Conservation (phyloP, 2,888 invertebrate genomes). For the Polietes domitor region DNA sequence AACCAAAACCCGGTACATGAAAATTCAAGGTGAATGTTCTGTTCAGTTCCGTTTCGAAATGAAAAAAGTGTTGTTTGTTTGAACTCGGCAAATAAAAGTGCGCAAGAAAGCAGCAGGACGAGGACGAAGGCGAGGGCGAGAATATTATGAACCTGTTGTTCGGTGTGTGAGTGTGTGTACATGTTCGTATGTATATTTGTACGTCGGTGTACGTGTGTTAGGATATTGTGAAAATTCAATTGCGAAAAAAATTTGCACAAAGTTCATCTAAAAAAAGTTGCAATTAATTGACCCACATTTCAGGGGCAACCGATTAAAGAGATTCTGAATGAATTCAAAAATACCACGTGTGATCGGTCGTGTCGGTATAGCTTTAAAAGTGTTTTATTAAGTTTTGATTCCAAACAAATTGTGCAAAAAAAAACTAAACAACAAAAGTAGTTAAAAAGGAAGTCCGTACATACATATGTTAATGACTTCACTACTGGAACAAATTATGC, state of each 20-base stretch:
- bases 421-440: neutral
- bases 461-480: constrained; percentile 74
- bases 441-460: neutral
- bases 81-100: constrained; percentile 29
- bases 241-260: constrained; percentile 30
- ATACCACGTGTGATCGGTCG: neutral
- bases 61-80: constrained; percentile 12
- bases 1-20: constrained; percentile 37
- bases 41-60: constrained; percentile 15
- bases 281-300: constrained; percentile 56
- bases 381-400: neutral
- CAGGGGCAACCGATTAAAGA: neutral
- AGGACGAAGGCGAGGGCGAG: constrained; percentile 11
- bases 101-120: neutral
- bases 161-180: constrained; percentile 28
- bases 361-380: neutral
- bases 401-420: neutral
- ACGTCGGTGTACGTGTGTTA: constrained; percentile 25
- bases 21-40: constrained; percentile 64
- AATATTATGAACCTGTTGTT: constrained; percentile 55
- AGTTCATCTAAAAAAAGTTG: constrained; percentile 40
- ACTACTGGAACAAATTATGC: constrained; percentile 79
- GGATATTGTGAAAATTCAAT: constrained; percentile 45
- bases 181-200: neutral
- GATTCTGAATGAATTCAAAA: neutral